Conservation (phyloP, 2,888 invertebrate species). For the Mythimna impura region DNA sequence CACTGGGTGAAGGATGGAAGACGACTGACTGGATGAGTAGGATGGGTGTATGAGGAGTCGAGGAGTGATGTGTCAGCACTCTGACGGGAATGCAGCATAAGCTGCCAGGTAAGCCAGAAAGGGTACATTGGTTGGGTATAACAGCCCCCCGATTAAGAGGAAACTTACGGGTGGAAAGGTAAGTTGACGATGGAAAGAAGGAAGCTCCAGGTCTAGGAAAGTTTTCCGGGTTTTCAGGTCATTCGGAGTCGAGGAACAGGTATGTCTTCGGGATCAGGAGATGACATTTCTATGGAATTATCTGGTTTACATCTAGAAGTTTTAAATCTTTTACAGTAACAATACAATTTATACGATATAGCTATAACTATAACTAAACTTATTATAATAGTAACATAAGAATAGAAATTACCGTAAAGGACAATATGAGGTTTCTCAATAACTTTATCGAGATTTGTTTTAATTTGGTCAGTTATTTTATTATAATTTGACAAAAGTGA, state of each 20-base stretch:
- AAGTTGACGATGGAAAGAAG: too few species aligned
- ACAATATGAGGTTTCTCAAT: conserved; percentile 14
- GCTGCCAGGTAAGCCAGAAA: too few species aligned
- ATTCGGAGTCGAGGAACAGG: conserved; percentile 11
- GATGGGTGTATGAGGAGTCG: background rate
- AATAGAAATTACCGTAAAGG: conserved; percentile 7
- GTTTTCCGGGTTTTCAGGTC: background rate
- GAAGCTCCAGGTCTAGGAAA: too few species aligned
- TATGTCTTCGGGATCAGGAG: background rate
- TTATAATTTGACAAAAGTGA: conserved; percentile 1
- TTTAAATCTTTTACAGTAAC: background rate
- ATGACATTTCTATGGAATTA: background rate
- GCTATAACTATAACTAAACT: conserved; percentile 2
- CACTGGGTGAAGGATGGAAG: too few species aligned
- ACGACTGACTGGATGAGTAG: too few species aligned
- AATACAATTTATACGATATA: conserved; percentile 3
- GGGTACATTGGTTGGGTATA: too few species aligned
- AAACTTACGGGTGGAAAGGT: too few species aligned
- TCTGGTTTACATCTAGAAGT: background rate
- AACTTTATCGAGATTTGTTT: background rate
- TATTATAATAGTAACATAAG: conserved; percentile 1
- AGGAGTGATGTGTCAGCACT: background rate
- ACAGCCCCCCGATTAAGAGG: too few species aligned
- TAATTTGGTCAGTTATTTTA: conserved; percentile 3
- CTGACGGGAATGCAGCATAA: background rate